These are phyloP conservation scores for Pangasius sanitwongsei DNA, from an alignment of 2,797 vertebrate genomes.

Conservation along the genomic window DNA sequence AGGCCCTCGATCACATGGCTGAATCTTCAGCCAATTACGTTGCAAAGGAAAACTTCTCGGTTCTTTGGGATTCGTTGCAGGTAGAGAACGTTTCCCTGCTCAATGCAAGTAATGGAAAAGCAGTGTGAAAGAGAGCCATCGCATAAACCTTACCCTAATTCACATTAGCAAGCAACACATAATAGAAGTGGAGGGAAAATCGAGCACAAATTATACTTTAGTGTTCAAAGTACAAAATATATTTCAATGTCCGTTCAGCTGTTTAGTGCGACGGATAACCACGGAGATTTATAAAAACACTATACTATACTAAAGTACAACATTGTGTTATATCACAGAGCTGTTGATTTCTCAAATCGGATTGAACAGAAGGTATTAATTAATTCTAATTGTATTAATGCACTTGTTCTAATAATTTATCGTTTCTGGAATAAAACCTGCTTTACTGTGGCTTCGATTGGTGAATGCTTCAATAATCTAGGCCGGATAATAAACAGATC, in stretches of 20 bases:
- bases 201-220: background rate
- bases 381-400: too few species aligned
- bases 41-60: slow-evolving; percentile 82
- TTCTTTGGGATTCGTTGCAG: slow-evolving; percentile 87
- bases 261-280: background rate
- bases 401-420: too few species aligned
- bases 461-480: too few species aligned
- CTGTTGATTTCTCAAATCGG: too few species aligned
- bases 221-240: background rate
- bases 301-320: too few species aligned
- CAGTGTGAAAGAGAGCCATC: background rate
- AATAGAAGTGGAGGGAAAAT: background rate
- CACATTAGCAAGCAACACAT: too few species aligned
- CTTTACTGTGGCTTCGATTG: too few species aligned
- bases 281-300: background rate
- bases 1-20: slow-evolving; percentile 84
- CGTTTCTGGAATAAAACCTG: too few species aligned
- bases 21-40: slow-evolving; percentile 78
- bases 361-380: too few species aligned
- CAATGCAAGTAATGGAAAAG: background rate
- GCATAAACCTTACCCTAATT: background rate
- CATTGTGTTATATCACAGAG: too few species aligned
- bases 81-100: slow-evolving; percentile 61
- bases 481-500: too few species aligned
- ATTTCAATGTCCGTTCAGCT: background rate